A percentile compares a stretch with the other conserved stretches of the same genome.
Evolutionary conservation across 35 echinoderm and acorn worm species (phyloP).

Genomic region (Ophiothrix spiculata): DNA sequence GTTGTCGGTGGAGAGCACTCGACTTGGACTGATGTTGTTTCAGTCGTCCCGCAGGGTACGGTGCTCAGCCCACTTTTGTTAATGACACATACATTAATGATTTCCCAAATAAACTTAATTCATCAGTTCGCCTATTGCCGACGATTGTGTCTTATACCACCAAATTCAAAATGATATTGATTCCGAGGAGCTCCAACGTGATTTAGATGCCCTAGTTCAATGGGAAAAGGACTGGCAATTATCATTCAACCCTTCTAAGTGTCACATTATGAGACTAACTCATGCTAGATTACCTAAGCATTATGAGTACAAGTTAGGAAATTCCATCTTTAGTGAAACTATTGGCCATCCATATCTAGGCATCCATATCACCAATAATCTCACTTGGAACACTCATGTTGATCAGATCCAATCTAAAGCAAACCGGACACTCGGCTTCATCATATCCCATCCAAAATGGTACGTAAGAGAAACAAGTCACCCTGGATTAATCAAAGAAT

Average conservation of each 20-base stretch:
- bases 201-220: not conserved
- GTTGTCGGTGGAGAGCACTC: conserved; percentile 6
- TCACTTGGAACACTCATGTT: no score
- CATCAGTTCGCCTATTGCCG: not conserved
- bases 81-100: not conserved
- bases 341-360: not conserved
- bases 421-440: no score
- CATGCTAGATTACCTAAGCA: not conserved
- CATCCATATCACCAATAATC: no score
- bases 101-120: not conserved
- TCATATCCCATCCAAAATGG: not conserved
- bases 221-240: not conserved
- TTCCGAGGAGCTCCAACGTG: not conserved
- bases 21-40: conserved; percentile 4
- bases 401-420: no score
- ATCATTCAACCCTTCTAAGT: not conserved
- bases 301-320: not conserved
- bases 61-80: not conserved
- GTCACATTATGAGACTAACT: not conserved
- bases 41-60: not conserved
- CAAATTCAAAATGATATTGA: not conserved
- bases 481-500: not conserved
- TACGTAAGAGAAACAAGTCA: not conserved
- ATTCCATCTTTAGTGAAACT: not conserved
- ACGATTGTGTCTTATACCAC: not conserved